Evolutionary conservation across 30 jellyfish, hydroid and myxozoan species (phyloP).

Genomic region (Hydractinia echinata): DNA sequence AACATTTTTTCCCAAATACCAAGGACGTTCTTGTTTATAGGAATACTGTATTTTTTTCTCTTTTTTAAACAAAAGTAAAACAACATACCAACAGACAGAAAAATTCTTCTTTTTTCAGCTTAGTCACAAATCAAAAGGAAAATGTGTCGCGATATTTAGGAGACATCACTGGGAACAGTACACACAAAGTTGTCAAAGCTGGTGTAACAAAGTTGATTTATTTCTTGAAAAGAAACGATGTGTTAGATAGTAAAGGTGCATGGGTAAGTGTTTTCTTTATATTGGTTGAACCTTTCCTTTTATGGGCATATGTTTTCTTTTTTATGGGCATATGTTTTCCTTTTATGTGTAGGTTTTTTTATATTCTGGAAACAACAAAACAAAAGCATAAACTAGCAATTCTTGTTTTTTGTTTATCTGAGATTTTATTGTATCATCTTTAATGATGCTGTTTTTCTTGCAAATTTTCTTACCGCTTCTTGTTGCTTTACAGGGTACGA

Average conservation of each 20-base stretch:
- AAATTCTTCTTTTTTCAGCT: constrained; percentile 23
- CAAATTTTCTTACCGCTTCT: too few species aligned
- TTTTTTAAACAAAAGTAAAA: too few species aligned
- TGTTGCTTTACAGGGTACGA: too few species aligned
- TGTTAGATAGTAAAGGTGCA: constrained; percentile 44
- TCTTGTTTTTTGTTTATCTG: too few species aligned
- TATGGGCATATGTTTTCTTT: not conserved
- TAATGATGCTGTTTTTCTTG: too few species aligned
- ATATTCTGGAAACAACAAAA: too few species aligned
- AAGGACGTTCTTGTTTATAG: too few species aligned
- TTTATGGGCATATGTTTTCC: not conserved
- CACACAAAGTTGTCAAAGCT: constrained; percentile 39
- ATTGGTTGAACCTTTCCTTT: not conserved
- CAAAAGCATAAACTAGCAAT: too few species aligned
- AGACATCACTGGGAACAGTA: constrained; percentile 16
- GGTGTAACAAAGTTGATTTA: constrained; percentile 44
- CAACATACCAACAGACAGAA: too few species aligned
- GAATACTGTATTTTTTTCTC: too few species aligned
- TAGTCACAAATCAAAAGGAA: constrained; percentile 29
- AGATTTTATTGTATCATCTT: too few species aligned
- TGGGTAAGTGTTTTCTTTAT: constrained; percentile 34
- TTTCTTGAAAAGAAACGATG: constrained; percentile 49
- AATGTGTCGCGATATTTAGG: constrained; percentile 45
- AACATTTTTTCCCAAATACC: too few species aligned
- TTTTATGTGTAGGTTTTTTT: not conserved